Conservation (phyloP, 1,140 invertebrate genomes). For the Stratiolaelaps scimitus region DNA sequence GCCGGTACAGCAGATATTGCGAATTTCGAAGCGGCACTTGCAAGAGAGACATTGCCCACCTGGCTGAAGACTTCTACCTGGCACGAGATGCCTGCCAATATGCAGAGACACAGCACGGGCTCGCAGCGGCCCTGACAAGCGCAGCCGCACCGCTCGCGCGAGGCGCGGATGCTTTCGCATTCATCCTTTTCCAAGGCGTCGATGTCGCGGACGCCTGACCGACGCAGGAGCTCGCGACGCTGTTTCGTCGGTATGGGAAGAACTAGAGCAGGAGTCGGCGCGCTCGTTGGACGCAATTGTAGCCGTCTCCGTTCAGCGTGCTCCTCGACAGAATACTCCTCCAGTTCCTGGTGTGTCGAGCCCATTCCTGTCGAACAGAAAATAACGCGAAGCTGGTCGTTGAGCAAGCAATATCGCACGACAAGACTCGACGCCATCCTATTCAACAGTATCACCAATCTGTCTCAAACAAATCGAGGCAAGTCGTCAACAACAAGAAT, state of each 20-base stretch:
- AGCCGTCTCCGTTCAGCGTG: conserved; percentile 69
- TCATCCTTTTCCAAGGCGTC: conserved; percentile 66
- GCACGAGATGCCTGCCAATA: conserved; percentile 85
- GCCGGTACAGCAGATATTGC: too few relatives aligned
- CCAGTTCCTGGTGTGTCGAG: conserved; percentile 60
- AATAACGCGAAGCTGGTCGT: background rate
- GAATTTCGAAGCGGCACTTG: too few relatives aligned
- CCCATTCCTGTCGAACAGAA: conserved; percentile 55
- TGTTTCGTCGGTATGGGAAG: conserved; percentile 83
- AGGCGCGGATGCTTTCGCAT: background rate
- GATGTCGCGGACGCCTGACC: conserved; percentile 82
- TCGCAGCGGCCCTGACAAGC: conserved; percentile 84
- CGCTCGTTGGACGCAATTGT: background rate
- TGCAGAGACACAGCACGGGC: conserved; percentile 85
- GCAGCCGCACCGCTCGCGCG: conserved; percentile 82
- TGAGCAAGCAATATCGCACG: conserved; percentile 1
- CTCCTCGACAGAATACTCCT: conserved; percentile 61
- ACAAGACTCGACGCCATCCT: too few relatives aligned
- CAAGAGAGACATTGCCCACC: background rate
- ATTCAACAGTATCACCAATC: too few relatives aligned
- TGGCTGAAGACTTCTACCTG: conserved; percentile 48
- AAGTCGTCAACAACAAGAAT: background rate
- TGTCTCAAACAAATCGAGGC: too few relatives aligned
- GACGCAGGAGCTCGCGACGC: conserved; percentile 65
- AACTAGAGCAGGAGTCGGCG: conserved; percentile 34